Percentiles rank a stretch among this genome's conserved stretches.
phyloP scores from a whole-genome alignment of 2,888 invertebrate genomes.

The Rhorus exstirpatorius region DNA sequence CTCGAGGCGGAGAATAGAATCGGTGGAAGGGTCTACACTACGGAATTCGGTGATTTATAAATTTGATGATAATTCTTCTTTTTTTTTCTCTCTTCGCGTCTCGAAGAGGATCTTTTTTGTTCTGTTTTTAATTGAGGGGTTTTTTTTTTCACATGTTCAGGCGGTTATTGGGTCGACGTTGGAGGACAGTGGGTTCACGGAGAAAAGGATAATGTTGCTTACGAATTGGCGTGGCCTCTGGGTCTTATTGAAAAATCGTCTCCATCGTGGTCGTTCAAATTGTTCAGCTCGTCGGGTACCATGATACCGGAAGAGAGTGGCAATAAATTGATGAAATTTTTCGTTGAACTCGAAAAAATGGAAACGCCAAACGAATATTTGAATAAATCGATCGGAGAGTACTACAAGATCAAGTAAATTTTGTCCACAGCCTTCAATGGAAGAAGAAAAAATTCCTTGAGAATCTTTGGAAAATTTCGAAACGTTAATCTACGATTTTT shows the following conservation, averaged over 20 bases:
- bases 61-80: not conserved
- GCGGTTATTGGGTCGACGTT: slow-evolving; percentile 75
- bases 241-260: slow-evolving; percentile 71
- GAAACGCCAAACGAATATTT: slow-evolving; percentile 39
- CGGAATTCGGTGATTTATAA: slow-evolving; percentile 83
- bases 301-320: slow-evolving; percentile 29
- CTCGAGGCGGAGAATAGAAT: slow-evolving; percentile 86
- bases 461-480: not conserved
- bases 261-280: slow-evolving; percentile 32
- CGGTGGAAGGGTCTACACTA: slow-evolving; percentile 86
- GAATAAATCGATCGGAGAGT: slow-evolving; percentile 67
- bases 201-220: slow-evolving; percentile 75
- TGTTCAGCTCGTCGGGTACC: slow-evolving; percentile 63
- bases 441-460: not conserved
- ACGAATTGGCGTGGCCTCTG: slow-evolving; percentile 76
- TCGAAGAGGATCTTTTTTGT: not conserved
- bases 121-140: not conserved
- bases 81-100: not conserved
- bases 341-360: slow-evolving; percentile 5
- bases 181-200: slow-evolving; percentile 81
- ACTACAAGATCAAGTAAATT: slow-evolving; percentile 68
- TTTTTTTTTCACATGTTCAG: slow-evolving; percentile 59
- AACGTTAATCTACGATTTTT: not conserved
- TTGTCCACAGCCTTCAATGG: not conserved
- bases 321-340: slow-evolving; percentile 24